Conservation (phyloP, 2,888 invertebrate species). For the Callinectes sapidus region DNA sequence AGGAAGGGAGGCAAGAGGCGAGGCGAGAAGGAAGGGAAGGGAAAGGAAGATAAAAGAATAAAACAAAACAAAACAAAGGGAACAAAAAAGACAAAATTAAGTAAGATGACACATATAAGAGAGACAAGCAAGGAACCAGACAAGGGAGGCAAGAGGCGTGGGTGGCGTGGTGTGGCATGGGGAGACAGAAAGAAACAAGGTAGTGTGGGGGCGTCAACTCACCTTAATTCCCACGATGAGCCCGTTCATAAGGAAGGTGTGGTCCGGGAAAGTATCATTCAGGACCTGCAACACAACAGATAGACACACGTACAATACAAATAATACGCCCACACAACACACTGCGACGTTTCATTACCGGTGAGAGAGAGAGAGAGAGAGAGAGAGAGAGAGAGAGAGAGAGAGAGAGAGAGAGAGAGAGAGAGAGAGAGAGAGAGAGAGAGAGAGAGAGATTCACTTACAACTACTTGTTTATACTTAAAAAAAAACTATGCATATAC, state of each 20-base stretch:
- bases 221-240: conserved; percentile 98
- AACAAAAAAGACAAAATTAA: neutral
- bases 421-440: neutral
- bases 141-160: neutral
- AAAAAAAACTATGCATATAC: too few relatives aligned
- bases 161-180: neutral
- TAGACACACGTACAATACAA: neutral
- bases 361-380: conserved; percentile 48
- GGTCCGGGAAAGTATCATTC: conserved; percentile 98
- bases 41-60: neutral
- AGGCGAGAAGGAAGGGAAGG: neutral
- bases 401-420: conserved; percentile 19
- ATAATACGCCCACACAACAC: neutral
- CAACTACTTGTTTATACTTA: neutral
- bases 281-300: conserved; percentile 81
- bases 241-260: conserved; percentile 99
- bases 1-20: neutral
- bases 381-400: conserved; percentile 46
- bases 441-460: neutral
- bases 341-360: neutral
- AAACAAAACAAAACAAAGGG: neutral
- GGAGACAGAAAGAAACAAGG: too few relatives aligned
- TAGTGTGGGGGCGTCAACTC: conserved; percentile 71
- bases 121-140: neutral
- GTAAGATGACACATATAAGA: too few relatives aligned